Evolutionary conservation across 2,888 invertebrate species (phyloP).

Genomic region (Latheticus oryzae): DNA sequence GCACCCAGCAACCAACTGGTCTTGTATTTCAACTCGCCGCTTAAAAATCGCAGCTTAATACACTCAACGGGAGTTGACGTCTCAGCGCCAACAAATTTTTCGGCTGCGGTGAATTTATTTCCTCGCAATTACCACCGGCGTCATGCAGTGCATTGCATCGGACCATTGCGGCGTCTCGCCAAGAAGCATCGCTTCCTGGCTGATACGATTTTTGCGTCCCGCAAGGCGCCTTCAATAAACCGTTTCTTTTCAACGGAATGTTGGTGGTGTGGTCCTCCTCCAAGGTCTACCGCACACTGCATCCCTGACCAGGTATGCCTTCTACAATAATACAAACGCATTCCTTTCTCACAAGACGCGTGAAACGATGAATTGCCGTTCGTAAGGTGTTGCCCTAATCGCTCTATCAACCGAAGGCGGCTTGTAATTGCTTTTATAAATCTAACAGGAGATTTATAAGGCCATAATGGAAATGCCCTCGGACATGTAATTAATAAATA

Average conservation of each 20-base stretch:
- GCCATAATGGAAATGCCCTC: constrained; percentile 45
- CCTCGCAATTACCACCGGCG: not conserved
- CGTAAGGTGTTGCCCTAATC: constrained; percentile 53
- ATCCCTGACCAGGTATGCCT: constrained; percentile 5
- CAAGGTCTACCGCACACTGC: constrained; percentile 20
- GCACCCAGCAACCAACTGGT: constrained; percentile 16
- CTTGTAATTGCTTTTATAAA: constrained; percentile 57
- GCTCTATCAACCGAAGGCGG: constrained; percentile 55
- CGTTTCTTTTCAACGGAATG: not conserved
- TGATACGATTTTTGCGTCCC: constrained; percentile 1
- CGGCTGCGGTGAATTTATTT: not conserved
- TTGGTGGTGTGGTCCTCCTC: constrained; percentile 14
- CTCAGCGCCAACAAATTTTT: too few relatives aligned
- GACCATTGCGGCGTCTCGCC: constrained; percentile 21
- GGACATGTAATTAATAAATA: too few relatives aligned
- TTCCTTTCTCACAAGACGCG: constrained; percentile 52
- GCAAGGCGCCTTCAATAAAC: constrained; percentile 1
- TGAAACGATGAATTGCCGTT: constrained; percentile 49
- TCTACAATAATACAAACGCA: constrained; percentile 42
- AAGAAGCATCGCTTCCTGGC: too few relatives aligned
- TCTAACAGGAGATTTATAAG: constrained; percentile 51
- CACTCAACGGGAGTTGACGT: constrained; percentile 1
- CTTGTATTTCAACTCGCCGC: constrained; percentile 17
- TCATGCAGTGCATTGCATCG: too few relatives aligned
- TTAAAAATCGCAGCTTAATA: constrained; percentile 2